Conservation (phyloP, 2,113 vertebrate species). For the Cathartes aura region DNA sequence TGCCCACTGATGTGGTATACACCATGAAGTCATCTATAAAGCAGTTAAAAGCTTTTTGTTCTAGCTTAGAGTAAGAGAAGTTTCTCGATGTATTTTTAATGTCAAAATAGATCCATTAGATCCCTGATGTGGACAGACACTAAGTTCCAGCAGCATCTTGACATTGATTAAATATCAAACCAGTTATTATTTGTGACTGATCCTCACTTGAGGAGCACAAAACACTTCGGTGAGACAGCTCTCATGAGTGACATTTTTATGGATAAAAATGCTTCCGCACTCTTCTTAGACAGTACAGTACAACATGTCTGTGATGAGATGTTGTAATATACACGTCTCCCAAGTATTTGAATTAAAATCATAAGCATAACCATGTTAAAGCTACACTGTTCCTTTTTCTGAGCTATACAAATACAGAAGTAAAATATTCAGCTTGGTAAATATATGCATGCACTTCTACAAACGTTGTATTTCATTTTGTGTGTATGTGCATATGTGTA, state of each 20-base stretch:
- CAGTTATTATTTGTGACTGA: neutral
- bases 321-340: neutral
- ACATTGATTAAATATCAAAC: neutral
- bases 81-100: neutral
- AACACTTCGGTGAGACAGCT: neutral
- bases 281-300: neutral
- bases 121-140: neutral
- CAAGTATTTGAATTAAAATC: neutral
- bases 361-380: neutral
- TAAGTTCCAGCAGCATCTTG: neutral
- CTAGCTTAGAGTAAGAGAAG: neutral
- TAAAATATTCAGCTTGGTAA: neutral
- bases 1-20: neutral
- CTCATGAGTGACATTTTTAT: neutral
- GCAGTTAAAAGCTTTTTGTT: neutral
- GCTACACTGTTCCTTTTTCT: neutral
- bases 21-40: neutral
- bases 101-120: neutral
- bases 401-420: neutral
- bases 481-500: fast-evolving
- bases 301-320: fast-evolving
- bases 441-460: neutral
- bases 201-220: neutral
- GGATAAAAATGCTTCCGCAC: neutral
- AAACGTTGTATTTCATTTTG: neutral